Evolutionary conservation across 2,113 vertebrate genomes (phyloP).

Genomic region (Donacobius atricapilla): DNA sequence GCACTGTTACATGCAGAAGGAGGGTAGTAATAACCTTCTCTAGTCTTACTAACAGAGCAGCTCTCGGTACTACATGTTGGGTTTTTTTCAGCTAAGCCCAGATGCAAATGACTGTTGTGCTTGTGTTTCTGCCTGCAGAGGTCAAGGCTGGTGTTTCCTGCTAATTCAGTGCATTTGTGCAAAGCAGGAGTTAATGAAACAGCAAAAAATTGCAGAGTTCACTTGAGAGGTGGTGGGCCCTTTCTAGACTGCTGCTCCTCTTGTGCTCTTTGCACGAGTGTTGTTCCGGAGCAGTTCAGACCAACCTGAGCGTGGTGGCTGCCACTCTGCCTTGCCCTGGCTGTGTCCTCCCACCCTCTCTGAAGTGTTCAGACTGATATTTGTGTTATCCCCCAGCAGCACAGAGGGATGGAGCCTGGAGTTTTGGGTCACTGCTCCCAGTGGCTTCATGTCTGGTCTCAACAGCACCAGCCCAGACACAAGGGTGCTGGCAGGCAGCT

Average conservation of each 20-base stretch:
- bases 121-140: not conserved
- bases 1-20: not conserved
- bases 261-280: not conserved
- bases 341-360: not conserved
- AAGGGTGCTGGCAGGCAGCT: not conserved
- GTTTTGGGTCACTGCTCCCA: not conserved
- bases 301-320: not conserved
- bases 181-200: not conserved
- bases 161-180: not conserved
- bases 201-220: not conserved
- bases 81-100: not conserved
- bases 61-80: not conserved
- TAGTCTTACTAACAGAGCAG: not conserved
- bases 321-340: not conserved
- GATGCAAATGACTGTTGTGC: not conserved
- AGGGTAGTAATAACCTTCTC: not conserved
- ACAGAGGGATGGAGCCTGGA: not conserved
- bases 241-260: not conserved
- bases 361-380: not conserved
- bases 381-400: not conserved
- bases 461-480: not conserved
- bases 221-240: not conserved
- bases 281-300: not conserved
- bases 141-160: not conserved
- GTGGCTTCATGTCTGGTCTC: not conserved